These are phyloP conservation scores for Hyposoter dolosus DNA, from an alignment of 2,888 invertebrate species.

Conservation along the genomic window DNA sequence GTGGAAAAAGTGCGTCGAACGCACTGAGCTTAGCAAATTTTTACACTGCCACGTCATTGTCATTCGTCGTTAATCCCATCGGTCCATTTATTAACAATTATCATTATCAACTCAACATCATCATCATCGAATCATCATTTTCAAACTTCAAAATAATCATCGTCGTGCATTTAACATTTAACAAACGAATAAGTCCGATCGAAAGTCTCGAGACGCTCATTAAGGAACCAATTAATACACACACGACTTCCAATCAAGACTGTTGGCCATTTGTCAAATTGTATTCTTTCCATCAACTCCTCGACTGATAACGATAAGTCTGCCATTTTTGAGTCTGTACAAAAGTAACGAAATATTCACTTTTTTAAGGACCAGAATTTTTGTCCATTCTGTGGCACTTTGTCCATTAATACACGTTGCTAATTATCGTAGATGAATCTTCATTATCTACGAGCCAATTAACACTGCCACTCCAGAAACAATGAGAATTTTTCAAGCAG, in stretches of 20 bases:
- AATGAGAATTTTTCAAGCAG: constrained; percentile 1
- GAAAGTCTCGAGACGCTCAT: constrained; percentile 64
- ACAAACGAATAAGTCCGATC: constrained; percentile 51
- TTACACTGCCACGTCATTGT: constrained; percentile 73
- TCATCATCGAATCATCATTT: constrained; percentile 47
- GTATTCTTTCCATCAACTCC: constrained; percentile 54
- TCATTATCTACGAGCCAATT: constrained; percentile 28
- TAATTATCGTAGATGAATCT: constrained; percentile 4
- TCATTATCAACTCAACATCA: constrained; percentile 48
- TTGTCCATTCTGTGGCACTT: constrained; percentile 29
- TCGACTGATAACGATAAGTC: constrained; percentile 37
- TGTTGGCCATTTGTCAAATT: constrained; percentile 71
- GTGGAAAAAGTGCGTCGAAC: constrained; percentile 57
- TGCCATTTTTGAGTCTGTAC: constrained; percentile 20
- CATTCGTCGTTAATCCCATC: constrained; percentile 67
- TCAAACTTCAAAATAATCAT: constrained; percentile 57
- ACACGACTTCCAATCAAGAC: constrained; percentile 74
- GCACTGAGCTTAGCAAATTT: constrained; percentile 62
- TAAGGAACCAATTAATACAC: constrained; percentile 21
- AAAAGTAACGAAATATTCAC: constrained; percentile 12
- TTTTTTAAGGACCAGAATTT: constrained; percentile 18
- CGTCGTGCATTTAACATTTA: constrained; percentile 40
- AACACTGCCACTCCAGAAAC: constrained; percentile 2
- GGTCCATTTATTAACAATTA: constrained; percentile 52
- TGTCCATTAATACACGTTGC: constrained; percentile 27